These are phyloP conservation scores for Odontocolon sp. DNA, from an alignment of 2,888 invertebrate genomes.

Conservation along the genomic window DNA sequence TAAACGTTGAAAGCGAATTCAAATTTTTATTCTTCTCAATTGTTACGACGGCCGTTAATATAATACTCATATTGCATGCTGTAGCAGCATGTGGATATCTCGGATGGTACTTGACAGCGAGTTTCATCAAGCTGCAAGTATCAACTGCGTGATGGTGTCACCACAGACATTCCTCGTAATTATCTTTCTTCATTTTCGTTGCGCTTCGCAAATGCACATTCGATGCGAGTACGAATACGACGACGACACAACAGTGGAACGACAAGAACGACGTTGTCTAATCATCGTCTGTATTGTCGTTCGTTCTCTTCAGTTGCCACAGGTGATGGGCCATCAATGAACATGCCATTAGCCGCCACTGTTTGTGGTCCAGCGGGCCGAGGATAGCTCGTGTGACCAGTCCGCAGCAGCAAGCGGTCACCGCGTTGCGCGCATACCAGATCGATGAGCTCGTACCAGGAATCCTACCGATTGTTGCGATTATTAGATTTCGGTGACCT, in stretches of 20 bases:
- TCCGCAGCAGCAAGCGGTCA: constrained; percentile 8
- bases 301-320: constrained; percentile 50
- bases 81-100: not conserved
- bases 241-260: constrained; percentile 28
- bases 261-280: constrained; percentile 69
- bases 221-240: constrained; percentile 22
- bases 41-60: constrained; percentile 13
- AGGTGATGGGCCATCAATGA: constrained; percentile 67
- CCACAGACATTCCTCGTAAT: constrained; percentile 32
- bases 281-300: constrained; percentile 73
- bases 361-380: constrained; percentile 64
- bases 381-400: constrained; percentile 33
- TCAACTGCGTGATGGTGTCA: constrained; percentile 8
- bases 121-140: constrained; percentile 28
- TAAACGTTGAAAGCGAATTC: not conserved
- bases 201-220: constrained; percentile 26
- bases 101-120: constrained; percentile 16
- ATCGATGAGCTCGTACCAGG: not conserved
- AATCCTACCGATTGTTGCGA: constrained; percentile 40
- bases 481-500: constrained; percentile 22
- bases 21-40: not conserved
- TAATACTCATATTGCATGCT: not conserved
- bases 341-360: constrained; percentile 72
- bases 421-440: constrained; percentile 8
- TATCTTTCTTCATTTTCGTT: constrained; percentile 41